Percentiles rank a stretch among this genome's conserved stretches.
These are phyloP conservation scores for Fabriciana adippe DNA, from an alignment of 2,888 invertebrate species.

Conservation along the genomic window DNA sequence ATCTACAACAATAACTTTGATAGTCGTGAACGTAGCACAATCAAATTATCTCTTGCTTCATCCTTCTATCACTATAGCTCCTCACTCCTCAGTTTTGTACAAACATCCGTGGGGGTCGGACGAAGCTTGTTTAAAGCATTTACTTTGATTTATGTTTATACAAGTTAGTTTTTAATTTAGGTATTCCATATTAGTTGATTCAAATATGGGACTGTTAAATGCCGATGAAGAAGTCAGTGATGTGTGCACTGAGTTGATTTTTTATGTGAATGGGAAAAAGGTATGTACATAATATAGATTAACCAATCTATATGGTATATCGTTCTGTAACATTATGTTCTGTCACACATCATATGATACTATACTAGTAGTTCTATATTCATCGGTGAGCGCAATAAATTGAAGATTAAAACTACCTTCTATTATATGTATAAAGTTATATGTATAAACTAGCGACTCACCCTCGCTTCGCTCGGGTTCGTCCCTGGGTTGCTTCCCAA, in stretches of 20 bases:
- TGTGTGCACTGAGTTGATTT: conserved; percentile 62
- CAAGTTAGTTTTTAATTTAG: conserved; percentile 2
- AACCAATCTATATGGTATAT: neutral
- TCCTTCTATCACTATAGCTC: conserved; percentile 8
- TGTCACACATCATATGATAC: no score
- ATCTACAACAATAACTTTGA: conserved; percentile 11
- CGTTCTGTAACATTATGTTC: neutral
- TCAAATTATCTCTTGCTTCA: conserved; percentile 20
- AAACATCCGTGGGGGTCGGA: conserved; percentile 34
- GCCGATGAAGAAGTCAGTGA: conserved; percentile 60
- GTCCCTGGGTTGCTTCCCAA: no score
- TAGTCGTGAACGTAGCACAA: conserved; percentile 27
- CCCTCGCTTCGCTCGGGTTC: no score
- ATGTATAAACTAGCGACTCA: no score
- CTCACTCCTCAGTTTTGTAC: conserved; percentile 37
- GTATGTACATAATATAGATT: conserved; percentile 48
- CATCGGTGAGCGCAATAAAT: no score
- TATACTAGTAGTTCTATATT: no score
- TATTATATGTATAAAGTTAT: no score
- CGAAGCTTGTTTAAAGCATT: conserved; percentile 17
- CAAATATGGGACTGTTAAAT: conserved; percentile 65
- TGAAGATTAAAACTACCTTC: no score
- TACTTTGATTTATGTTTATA: conserved; percentile 6
- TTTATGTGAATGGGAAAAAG: conserved; percentile 79
- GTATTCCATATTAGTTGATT: neutral